These are phyloP conservation scores for Herpetotheres cachinnans DNA, from an alignment of 2,113 vertebrate species.

Conservation along the genomic window DNA sequence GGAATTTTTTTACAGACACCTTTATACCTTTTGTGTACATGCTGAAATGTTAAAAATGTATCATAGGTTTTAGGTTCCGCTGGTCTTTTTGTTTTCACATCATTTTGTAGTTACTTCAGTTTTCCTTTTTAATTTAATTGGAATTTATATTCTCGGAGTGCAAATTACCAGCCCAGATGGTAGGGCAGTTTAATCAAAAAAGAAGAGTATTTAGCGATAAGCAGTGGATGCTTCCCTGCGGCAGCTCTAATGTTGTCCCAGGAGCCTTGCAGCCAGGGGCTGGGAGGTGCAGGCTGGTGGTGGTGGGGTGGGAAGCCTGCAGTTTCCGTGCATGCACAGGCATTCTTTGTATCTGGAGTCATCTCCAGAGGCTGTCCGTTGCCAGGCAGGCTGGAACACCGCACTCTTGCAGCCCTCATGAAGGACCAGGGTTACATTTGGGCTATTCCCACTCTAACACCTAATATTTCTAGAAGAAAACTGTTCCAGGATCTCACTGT, in stretches of 20 bases:
- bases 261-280: accelerated
- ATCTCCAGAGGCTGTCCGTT: background rate
- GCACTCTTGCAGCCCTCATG: background rate
- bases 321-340: too few species aligned
- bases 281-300: background rate
- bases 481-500: background rate
- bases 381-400: background rate
- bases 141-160: background rate
- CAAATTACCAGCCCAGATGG: background rate
- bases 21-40: background rate
- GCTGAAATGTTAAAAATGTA: background rate
- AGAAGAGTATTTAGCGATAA: background rate
- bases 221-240: accelerated
- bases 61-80: background rate
- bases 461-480: background rate
- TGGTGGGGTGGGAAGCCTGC: background rate
- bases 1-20: background rate
- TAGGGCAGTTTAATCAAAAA: background rate
- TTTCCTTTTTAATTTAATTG: background rate
- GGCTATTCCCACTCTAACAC: background rate
- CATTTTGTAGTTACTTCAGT: background rate
- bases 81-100: background rate
- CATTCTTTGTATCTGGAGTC: background rate
- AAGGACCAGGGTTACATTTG: background rate
- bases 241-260: accelerated